Evolutionary conservation across 1,140 invertebrate species (phyloP).

Genomic region (Venturia canescens): DNA sequence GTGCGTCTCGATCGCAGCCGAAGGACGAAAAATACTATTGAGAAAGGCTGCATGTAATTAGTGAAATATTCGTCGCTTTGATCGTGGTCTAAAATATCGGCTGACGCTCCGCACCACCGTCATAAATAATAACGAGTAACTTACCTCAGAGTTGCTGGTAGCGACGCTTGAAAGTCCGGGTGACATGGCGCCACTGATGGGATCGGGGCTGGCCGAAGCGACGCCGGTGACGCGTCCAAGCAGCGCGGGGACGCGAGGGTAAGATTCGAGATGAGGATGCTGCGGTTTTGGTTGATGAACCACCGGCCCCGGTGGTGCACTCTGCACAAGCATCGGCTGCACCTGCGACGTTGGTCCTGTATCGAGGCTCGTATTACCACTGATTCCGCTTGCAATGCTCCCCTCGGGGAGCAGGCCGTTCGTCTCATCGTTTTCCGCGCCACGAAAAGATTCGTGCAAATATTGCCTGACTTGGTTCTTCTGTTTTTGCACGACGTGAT

Average conservation of each 20-base stretch:
- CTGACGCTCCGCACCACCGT: neutral
- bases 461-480: conserved; percentile 92
- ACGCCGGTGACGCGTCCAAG: conserved; percentile 65
- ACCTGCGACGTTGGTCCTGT: conserved; percentile 51
- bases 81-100: too few species aligned
- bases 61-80: too few species aligned
- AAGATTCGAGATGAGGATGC: conserved; percentile 72
- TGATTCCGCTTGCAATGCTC: conserved; percentile 46
- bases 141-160: conserved; percentile 86
- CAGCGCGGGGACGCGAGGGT: conserved; percentile 64
- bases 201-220: conserved; percentile 77
- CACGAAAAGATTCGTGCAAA: conserved; percentile 85
- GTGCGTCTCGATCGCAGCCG: too few species aligned
- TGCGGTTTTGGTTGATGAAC: conserved; percentile 65
- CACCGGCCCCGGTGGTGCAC: conserved; percentile 66
- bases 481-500: conserved; percentile 94
- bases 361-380: conserved; percentile 63
- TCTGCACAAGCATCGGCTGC: conserved; percentile 69
- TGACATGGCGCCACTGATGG: conserved; percentile 79
- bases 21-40: too few species aligned
- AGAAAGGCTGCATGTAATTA: too few species aligned
- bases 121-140: conserved; percentile 52
- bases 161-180: conserved; percentile 85
- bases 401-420: conserved; percentile 52
- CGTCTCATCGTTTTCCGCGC: conserved; percentile 44